Evolutionary conservation across 2,113 vertebrate species (phyloP).

Genomic region (Phrynosoma platyrhinos): DNA sequence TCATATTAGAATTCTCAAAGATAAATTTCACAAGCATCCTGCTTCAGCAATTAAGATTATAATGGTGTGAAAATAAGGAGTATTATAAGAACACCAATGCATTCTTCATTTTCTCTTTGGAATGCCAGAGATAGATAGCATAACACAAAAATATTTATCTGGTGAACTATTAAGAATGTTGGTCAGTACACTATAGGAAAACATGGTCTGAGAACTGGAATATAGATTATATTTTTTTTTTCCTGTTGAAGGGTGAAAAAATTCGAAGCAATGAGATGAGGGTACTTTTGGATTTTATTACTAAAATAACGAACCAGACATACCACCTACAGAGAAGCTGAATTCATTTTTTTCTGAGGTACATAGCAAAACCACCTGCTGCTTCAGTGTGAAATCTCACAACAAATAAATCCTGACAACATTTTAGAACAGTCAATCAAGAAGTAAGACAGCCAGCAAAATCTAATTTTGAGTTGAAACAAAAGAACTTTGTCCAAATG

Average conservation of each 20-base stretch:
- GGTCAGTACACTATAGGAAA: neutral
- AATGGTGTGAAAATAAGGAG: neutral
- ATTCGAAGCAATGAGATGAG: neutral
- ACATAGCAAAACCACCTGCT: neutral
- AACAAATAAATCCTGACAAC: constrained; percentile 7
- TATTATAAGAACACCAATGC: neutral
- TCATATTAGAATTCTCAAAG: neutral
- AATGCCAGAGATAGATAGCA: neutral
- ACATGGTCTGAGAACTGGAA: neutral
- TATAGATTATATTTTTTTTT: neutral
- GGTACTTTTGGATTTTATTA: neutral
- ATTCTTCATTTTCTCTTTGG: neutral
- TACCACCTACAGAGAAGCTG: neutral
- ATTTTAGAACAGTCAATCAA: neutral
- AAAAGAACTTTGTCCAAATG: neutral
- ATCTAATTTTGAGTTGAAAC: constrained; percentile 6
- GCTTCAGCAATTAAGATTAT: neutral
- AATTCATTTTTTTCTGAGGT: neutral
- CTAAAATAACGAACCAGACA: neutral
- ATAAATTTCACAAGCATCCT: neutral
- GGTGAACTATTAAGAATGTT: neutral
- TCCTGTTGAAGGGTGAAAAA: neutral
- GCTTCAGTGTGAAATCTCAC: neutral
- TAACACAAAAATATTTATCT: neutral
- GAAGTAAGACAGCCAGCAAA: neutral